A percentile compares a stretch with the other conserved stretches of the same genome.
These are phyloP conservation scores for Trachelus iudaicus DNA, from an alignment of 2,888 invertebrate genomes.

Conservation along the genomic window DNA sequence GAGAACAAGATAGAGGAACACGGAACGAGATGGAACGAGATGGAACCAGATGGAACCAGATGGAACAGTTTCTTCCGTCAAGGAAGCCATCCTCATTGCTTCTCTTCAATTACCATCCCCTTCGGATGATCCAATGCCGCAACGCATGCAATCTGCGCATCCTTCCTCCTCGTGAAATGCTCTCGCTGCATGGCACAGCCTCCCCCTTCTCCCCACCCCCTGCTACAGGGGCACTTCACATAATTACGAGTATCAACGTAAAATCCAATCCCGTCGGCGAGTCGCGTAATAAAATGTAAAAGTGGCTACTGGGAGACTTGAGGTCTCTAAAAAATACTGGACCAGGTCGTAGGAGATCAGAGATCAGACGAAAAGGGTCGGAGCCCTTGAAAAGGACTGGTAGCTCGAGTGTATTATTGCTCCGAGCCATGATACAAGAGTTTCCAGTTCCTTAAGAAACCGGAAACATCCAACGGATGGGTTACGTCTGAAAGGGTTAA, in stretches of 20 bases:
- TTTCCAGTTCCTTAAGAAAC: too few relatives aligned
- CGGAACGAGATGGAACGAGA: background rate
- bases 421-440: too few relatives aligned
- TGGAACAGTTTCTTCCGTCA: background rate
- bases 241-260: slow-evolving; percentile 24
- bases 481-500: too few relatives aligned
- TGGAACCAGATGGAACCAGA: slow-evolving; percentile 1
- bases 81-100: slow-evolving; percentile 11
- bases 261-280: background rate
- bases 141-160: slow-evolving; percentile 20
- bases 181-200: too few relatives aligned
- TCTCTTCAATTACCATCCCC: slow-evolving; percentile 33
- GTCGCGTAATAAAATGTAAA: background rate
- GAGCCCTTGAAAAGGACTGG: background rate
- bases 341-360: background rate
- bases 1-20: too few relatives aligned
- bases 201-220: background rate
- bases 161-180: background rate
- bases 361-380: too few relatives aligned
- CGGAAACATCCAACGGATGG: too few relatives aligned
- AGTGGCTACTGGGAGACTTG: background rate
- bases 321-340: background rate
- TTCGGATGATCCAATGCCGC: slow-evolving; percentile 24
- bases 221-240: slow-evolving; percentile 20
- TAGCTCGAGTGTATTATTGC: background rate